Evolutionary conservation across 2,888 invertebrate species (phyloP), one percentile per base, ranked within the genome.

Genomic region (Panopea generosa): DNA sequence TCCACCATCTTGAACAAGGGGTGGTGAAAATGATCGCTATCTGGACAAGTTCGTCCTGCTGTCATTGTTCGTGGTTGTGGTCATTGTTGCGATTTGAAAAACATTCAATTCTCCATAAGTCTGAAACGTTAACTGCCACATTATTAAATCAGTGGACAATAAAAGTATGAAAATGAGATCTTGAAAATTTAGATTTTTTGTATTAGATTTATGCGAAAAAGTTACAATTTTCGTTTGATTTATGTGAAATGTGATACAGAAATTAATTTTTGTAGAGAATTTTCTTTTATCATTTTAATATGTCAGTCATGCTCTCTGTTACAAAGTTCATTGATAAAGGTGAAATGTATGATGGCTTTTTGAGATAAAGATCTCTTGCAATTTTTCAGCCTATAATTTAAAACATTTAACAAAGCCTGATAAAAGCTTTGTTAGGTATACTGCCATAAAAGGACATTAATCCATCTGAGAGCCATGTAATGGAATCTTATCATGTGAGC

Each of bases 141-240:
- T 4, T 11, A 33, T 33, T 33, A 33, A 27, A 26, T 27, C 55
- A 27, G 26, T 33, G 27, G 55, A 55, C 55, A 27, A 55, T 14
- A 55, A 55, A 55, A 27, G 33, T 55, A 55, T 55, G 55, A 55
- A 55, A 33, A 55, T 55, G 55, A 55, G 55, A 55, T 26, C 27
- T 18, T 20, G 24, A 27, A 55, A 33, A 33, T 33, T 55, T 52
- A 33, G 11, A 7, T 18, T 24, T 55, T 27, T 55, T 24, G 27
- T 55, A 26, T 55, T 27, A 24, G 55, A 55, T 33, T 33, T 27
- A 33, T 55, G 55, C 2, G 55, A 26, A 55, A 33, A 33, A n/a
- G 50, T 50, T 50, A 50, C 50, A 50, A 24, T 33, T 33, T 33
- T 18, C 50, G 11, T 50, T 50, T 50, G 50, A 50, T 50, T 24